Base-by-base conservation (phyloP, 2,113 vertebrate genomes). In the Aythya baeri region DNA sequence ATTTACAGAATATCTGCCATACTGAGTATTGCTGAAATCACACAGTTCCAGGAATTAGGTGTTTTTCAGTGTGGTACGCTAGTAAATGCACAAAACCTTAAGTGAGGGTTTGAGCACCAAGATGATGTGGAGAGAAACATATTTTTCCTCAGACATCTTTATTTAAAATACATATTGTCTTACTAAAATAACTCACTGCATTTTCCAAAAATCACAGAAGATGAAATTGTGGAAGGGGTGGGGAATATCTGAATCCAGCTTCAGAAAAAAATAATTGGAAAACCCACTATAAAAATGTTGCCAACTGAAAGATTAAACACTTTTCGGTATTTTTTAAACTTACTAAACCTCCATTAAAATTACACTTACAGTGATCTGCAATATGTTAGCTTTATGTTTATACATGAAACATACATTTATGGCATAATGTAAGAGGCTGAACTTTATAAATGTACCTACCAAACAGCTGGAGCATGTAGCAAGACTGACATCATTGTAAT, bases 371-470 rank as follows among this genome's bases (percentile, higher is more conserved):
- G 95, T 81, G 96, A 96, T 98, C 97, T 98, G 98, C 97, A 97
- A 93, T 97, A 97, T 97, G 97, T 98, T 97, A 98, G 96, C 90
- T 96, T 97, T 97, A 97, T 96, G 97, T 97, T 97, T 97, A 97
- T 97, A 97, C 86, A 86, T 80, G 94, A 96, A 94, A 91, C 36
- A 81, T 97, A 96, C 97, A 98, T 98, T 98, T 98, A 97, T 95
- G 97, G 97, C 89, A 96, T 90, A 89, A 97, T 85, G 97, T 97
- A 97, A 93, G 97, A 96, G 95, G 89, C 93, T 98, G 97, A 97
- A 96, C 97, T 98, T 97, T 95, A 97, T 97, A 98, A 98, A 98
- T 93, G 97, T 96, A 97, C 98, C 97, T 98, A 97, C 87, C 92
- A 94, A 97, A 96, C 98, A 98, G 97, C 98, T 98, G 98, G 96